Base-by-base conservation (phyloP, 2,113 vertebrate genomes). In the Myiopsitta monachus region DNA sequence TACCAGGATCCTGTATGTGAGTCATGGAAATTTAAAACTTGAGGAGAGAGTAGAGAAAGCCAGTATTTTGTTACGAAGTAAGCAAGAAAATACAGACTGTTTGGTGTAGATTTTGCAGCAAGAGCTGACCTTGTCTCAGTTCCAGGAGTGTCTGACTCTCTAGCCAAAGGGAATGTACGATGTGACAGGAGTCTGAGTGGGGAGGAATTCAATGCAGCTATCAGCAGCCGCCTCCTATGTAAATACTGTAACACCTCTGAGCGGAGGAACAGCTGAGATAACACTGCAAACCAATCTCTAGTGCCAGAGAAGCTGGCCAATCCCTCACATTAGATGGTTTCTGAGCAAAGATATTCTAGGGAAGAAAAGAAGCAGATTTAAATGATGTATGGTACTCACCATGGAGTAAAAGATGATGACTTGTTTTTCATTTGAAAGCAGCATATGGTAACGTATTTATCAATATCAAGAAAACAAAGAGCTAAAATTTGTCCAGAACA, bases 191-290 rank as follows among this genome's bases (percentile, higher is more conserved):
- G 93, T 83, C 90, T 96, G 87, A 74, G 11, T 91, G 93, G 68
- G 88, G 44, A 96, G 94, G 95, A 97, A 97, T 97, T 95, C 87
- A 84, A 89, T 39, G 88, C 92, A 95, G 95, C 91, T 96, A 92
- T 92, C 97, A 97, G 95, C 94, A 97, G 83, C 46, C 24, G 88
- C 84, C 96, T 97, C 97, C 97, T 97, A 93, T 90, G 97, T 97
- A 96, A 98, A 98, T 96, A 97, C 96, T 93, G 86, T 39, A 86
- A 97, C 97, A 98, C 96, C 95, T 98, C 97, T 41, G 87, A 97
- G 96, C 46, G 0, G 3, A 96, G 69, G 88, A 96, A 96, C 97
- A 98, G 98, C 98, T 98, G 97, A 98, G 97, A 97, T 97, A 97
- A 98, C 93, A 96, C 86, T 95, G 93, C 88, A 97, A 96, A 96